A percentile compares a stretch with the other conserved stretches of the same genome.
Evolutionary conservation across 2,888 invertebrate genomes (phyloP).

Genomic region (Agriopis leucophaearia): DNA sequence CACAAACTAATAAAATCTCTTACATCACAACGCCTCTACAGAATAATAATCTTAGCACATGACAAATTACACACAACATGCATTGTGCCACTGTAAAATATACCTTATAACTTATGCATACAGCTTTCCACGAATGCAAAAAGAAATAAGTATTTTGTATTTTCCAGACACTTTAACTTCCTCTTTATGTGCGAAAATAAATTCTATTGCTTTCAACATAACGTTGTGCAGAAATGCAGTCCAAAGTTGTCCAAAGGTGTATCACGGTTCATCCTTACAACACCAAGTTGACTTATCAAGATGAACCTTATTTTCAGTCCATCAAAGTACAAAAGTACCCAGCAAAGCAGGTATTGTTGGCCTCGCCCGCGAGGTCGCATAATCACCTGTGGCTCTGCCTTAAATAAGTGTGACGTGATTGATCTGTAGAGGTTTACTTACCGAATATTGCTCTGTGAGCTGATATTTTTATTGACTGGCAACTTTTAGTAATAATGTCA

Average conservation of each 20-base stretch:
- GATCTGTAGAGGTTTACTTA: slow-evolving; percentile 12
- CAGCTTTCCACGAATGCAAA: slow-evolving; percentile 20
- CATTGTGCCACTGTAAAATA: slow-evolving; percentile 23
- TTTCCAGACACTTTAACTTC: background rate
- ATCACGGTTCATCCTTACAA: slow-evolving; percentile 23
- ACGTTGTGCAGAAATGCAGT: slow-evolving; percentile 8
- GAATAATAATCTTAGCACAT: slow-evolving; percentile 24
- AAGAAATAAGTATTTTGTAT: background rate
- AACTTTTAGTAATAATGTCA: too few species aligned
- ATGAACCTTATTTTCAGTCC: background rate
- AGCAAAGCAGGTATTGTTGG: slow-evolving; percentile 4
- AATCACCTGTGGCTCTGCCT: slow-evolving; percentile 45
- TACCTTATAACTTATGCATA: slow-evolving; percentile 25
- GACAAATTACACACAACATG: slow-evolving; percentile 24
- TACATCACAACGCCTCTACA: slow-evolving; percentile 31
- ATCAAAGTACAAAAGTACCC: slow-evolving; percentile 7
- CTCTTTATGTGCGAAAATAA: background rate
- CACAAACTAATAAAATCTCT: slow-evolving; percentile 31
- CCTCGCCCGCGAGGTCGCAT: slow-evolving; percentile 47
- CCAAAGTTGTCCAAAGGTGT: background rate
- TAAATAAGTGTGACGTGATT: slow-evolving; percentile 50
- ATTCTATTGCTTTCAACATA: slow-evolving; percentile 6
- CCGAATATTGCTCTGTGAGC: background rate
- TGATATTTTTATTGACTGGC: too few species aligned
- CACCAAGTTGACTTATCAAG: slow-evolving; percentile 13